These are phyloP conservation scores for Caracal caracal DNA, from an alignment of 2,113 vertebrate genomes.

Conservation along the genomic window DNA sequence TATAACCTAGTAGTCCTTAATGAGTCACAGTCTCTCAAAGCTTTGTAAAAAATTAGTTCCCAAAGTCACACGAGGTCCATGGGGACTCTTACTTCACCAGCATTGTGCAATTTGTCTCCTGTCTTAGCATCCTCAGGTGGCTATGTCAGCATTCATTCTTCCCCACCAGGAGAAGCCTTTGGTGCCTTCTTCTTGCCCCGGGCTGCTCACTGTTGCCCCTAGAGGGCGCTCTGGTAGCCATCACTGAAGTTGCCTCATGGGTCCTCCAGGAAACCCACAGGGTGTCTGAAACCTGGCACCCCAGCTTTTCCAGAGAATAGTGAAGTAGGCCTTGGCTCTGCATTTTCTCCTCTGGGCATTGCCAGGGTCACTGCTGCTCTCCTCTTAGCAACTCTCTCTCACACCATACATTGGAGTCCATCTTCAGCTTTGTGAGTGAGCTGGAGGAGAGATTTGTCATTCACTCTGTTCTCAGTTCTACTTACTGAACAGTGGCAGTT, in stretches of 20 bases:
- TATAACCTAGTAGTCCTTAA: slow-evolving; percentile 1
- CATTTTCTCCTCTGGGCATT: not conserved
- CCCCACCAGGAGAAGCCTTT: accelerated
- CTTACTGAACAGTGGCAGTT: not conserved
- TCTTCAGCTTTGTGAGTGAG: not conserved
- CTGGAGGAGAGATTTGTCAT: not conserved
- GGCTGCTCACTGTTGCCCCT: not conserved
- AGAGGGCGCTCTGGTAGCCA: accelerated
- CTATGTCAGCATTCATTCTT: not conserved
- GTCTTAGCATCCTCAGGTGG: not conserved
- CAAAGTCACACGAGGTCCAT: not conserved
- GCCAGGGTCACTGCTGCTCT: not conserved
- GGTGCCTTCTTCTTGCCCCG: not conserved
- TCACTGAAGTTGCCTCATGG: not conserved
- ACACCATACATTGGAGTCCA: not conserved
- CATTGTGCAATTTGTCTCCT: not conserved
- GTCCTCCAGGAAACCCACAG: not conserved
- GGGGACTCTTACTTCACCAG: not conserved
- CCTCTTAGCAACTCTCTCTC: not conserved
- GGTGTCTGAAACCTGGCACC: not conserved
- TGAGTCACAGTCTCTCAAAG: slow-evolving; percentile 1
- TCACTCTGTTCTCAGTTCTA: not conserved
- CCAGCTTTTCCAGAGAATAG: not conserved
- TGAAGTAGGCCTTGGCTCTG: not conserved
- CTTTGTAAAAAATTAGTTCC: not conserved